phyloP scores from a whole-genome alignment of 2,888 invertebrate species.

The Seira musarum region DNA sequence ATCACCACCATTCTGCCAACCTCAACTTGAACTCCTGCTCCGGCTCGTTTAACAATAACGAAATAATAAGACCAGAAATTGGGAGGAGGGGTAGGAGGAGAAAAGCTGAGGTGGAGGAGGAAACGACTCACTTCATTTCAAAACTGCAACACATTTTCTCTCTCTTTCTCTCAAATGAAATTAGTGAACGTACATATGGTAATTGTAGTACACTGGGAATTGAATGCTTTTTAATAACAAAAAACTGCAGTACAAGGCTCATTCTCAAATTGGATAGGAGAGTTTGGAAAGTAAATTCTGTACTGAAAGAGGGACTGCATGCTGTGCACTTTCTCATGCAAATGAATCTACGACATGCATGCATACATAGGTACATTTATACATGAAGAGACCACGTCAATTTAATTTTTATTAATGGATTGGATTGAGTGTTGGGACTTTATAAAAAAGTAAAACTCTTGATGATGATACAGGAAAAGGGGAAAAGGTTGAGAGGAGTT shows the following conservation, averaged over 20 bases:
- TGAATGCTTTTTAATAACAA: too few relatives aligned
- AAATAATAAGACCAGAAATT: constrained; percentile 1
- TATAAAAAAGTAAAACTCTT: not conserved
- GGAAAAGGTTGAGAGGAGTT: not conserved
- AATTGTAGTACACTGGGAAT: constrained; percentile 3
- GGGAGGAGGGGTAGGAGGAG: not conserved
- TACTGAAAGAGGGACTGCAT: constrained; percentile 2
- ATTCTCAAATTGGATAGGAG: too few relatives aligned
- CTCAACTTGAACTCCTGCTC: too few relatives aligned
- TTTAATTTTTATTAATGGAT: constrained; percentile 38
- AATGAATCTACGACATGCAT: constrained; percentile 29
- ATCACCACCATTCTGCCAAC: too few relatives aligned
- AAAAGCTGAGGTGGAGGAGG: constrained; percentile 7
- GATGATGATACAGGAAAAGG: not conserved
- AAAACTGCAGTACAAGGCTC: too few relatives aligned
- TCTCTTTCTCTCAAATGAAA: not conserved
- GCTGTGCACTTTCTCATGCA: constrained; percentile 46
- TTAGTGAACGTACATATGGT: not conserved
- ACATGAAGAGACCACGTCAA: constrained; percentile 27
- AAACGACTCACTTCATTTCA: constrained; percentile 34
- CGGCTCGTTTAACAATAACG: not conserved
- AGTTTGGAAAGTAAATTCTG: too few relatives aligned
- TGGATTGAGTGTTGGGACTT: constrained; percentile 10
- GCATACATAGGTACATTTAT: not conserved
- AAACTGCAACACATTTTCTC: not conserved